These are phyloP conservation scores for Ptychadena robeensis DNA, from an alignment of 2,797 vertebrate genomes.

Conservation along the genomic window DNA sequence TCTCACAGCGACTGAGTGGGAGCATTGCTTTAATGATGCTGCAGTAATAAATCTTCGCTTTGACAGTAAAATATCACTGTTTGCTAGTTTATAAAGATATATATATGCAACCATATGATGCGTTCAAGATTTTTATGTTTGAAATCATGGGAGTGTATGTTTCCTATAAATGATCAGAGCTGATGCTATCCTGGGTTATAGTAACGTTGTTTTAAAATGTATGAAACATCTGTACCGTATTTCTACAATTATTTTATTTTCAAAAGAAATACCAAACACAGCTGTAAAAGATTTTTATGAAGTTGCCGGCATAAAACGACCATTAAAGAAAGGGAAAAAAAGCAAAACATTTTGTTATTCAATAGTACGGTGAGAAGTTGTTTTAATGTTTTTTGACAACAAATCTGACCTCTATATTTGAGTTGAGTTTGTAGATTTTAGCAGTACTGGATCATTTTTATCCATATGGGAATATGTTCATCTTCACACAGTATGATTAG, in stretches of 20 bases:
- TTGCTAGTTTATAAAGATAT: background rate
- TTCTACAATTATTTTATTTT: constrained; percentile 27
- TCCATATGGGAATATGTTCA: background rate
- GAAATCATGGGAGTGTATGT: background rate
- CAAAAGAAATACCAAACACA: constrained; percentile 26
- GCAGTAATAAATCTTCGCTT: background rate
- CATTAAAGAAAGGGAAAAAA: constrained; percentile 21
- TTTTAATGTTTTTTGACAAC: background rate
- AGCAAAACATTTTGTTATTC: constrained; percentile 12
- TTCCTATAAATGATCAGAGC: background rate
- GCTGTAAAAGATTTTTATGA: constrained; percentile 33
- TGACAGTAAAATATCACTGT: background rate
- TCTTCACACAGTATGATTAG: too few relatives aligned
- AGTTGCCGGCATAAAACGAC: constrained; percentile 4
- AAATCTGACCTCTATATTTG: background rate
- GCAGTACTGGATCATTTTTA: background rate
- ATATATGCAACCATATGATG: background rate
- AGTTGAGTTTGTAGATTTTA: too few relatives aligned
- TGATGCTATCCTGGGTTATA: background rate
- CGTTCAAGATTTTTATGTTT: constrained; percentile 5
- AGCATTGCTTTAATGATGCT: background rate
- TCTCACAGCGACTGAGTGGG: background rate
- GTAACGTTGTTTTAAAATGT: constrained; percentile 26
- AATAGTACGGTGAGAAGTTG: background rate
- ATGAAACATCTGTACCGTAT: constrained; percentile 31